Conservation (phyloP, 1,140 invertebrate species). For the Diabrotica virgifera region DNA sequence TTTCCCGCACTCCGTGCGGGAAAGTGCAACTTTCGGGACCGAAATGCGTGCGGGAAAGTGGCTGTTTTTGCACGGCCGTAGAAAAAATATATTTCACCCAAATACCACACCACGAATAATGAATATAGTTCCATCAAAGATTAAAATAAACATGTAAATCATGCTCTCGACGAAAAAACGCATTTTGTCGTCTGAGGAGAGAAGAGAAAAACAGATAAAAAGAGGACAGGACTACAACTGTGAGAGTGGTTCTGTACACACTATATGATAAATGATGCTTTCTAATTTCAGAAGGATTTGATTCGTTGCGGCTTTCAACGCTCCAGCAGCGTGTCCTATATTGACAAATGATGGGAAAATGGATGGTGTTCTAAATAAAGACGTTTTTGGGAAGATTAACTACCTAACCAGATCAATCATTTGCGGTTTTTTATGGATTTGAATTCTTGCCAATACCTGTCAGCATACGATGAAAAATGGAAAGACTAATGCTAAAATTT, state of each 20-base stretch:
- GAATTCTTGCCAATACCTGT: neutral
- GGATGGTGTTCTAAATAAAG: slow-evolving; percentile 12
- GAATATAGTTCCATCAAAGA: no score
- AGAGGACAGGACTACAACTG: no score
- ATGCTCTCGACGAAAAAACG: no score
- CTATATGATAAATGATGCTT: slow-evolving; percentile 15
- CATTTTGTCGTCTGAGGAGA: no score
- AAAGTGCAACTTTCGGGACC: no score
- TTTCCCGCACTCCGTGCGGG: no score
- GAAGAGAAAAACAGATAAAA: no score
- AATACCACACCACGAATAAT: no score
- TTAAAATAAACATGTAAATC: no score
- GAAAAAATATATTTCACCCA: no score
- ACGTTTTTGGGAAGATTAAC: slow-evolving; percentile 22
- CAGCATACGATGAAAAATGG: neutral
- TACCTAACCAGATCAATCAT: slow-evolving; percentile 14
- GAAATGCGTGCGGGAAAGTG: no score
- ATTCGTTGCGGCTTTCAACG: slow-evolving; percentile 11
- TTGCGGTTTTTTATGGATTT: neutral
- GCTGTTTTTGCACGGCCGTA: no score
- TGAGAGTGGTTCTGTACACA: neutral
- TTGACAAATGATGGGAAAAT: slow-evolving; percentile 15
- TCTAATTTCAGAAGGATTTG: slow-evolving; percentile 14
- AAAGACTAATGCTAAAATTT: neutral
- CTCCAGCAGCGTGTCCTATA: neutral